Base-by-base conservation (phyloP, 1,140 invertebrate genomes). In the Neodiprion virginianus region DNA sequence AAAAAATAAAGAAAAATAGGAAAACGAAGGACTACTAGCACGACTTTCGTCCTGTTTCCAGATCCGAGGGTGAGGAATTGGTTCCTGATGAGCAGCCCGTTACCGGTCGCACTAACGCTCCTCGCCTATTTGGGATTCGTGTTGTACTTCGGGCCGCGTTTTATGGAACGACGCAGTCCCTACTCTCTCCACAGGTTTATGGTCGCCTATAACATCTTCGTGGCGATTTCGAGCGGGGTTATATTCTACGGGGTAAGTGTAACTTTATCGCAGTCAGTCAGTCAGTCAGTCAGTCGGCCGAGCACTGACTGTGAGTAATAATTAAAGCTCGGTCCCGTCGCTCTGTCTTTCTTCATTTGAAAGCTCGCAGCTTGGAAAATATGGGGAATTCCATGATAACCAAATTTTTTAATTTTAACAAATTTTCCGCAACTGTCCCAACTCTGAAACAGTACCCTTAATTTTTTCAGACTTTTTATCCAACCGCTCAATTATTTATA, bases 21-120 rank as follows among this genome's bases (percentile, higher is more conserved):
- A 53, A 53, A 53, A 40, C 5, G 28, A 40, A 5, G 2, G 28
- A 40, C 28, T 40, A 1, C 28, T 40, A 5, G 28, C 21, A 66
- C 50, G 71, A 66, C 48, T 69, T 92, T 91, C 91, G 81, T 88
- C 10, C 70, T 67, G 48, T 74, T 90, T 88, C 69, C 83, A 95
- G 95, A 96, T 91, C 91, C 92, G 53, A 91, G 96, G 81, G 95
- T 96, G 76, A 93, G 93, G 79, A 91, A 95, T 82, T 96, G 95
- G 94, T 90, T 92, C 28, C 80, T 94, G 14, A 93, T 94, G 92
- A 83, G 87, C 65, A 89, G 89, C 69, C 92, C 92, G 28, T 84
- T 89, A 74, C 91, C 92, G 21, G 87, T 93, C 2, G 74, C 90
- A 23, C 77, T 86, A 28, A 87, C 92, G 78, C 87, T 89, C 74